Conservation (phyloP, 2,888 invertebrate species). For the Hirtodrosophila cameraria region DNA sequence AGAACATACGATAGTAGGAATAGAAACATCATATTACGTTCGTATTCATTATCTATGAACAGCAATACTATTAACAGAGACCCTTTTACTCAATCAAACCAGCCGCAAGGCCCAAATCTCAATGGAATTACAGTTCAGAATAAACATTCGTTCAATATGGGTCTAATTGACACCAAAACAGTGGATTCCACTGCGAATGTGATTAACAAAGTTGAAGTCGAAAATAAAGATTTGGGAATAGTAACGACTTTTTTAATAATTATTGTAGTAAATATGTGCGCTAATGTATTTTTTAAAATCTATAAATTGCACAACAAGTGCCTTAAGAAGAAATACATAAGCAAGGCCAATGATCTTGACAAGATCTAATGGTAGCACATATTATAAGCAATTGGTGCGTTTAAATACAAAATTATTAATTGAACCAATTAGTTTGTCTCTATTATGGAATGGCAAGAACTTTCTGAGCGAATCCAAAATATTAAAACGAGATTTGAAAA, state of each 20-base stretch:
- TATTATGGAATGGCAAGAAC: not conserved
- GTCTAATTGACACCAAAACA: not conserved
- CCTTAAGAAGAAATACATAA: not conserved
- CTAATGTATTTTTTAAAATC: not conserved
- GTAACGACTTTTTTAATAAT: not conserved
- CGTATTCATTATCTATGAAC: not conserved
- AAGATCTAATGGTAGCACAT: not conserved
- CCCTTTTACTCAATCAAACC: not conserved
- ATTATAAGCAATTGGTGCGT: not conserved
- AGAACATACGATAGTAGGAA: too few relatives aligned
- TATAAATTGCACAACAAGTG: not conserved
- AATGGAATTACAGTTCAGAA: not conserved
- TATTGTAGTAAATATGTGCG: not conserved
- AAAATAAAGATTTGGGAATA: not conserved
- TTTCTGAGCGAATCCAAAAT: constrained; percentile 2
- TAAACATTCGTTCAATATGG: not conserved
- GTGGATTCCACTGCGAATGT: not conserved
- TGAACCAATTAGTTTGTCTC: not conserved
- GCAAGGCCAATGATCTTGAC: not conserved
- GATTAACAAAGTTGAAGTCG: too few relatives aligned
- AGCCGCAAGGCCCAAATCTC: not conserved
- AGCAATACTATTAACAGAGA: not conserved
- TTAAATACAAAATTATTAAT: not conserved
- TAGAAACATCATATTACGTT: not conserved
- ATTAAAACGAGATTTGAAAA: constrained; percentile 1